phyloP scores from a whole-genome alignment of 2,113 vertebrate genomes.

The Cyprinodon tularosa region DNA sequence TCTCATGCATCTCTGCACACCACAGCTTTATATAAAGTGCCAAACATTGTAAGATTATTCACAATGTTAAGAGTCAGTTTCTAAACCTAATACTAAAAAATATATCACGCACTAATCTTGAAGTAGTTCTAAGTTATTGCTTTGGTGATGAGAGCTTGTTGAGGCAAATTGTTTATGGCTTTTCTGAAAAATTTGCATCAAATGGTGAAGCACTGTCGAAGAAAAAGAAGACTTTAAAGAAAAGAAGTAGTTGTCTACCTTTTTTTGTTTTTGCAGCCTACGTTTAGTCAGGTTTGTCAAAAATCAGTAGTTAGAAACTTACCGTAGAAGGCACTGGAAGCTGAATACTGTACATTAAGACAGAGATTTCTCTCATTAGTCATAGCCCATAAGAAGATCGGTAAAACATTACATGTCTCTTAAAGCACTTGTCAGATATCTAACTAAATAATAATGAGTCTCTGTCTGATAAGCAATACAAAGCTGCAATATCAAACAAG shows the following conservation, averaged over 20 bases:
- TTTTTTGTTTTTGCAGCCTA: neutral
- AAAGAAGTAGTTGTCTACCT: neutral
- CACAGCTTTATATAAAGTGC: neutral
- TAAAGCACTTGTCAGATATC: slow-evolving; percentile 12
- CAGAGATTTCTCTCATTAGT: neutral
- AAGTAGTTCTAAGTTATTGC: no score
- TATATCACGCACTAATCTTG: no score
- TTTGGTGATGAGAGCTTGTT: neutral
- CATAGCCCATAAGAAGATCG: neutral
- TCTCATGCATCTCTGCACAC: slow-evolving; percentile 15
- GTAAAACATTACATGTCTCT: neutral
- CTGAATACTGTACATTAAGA: neutral
- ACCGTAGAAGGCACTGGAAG: neutral
- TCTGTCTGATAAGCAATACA: slow-evolving; percentile 20
- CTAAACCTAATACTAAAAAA: neutral
- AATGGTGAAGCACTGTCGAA: slow-evolving; percentile 4
- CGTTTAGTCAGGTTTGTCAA: slow-evolving; percentile 7
- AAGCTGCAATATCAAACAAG: slow-evolving; percentile 12
- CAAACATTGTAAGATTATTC: neutral
- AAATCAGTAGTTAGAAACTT: neutral
- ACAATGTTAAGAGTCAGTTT: neutral
- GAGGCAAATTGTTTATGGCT: slow-evolving; percentile 12
- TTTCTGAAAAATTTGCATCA: slow-evolving; percentile 35
- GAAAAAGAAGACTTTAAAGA: slow-evolving; percentile 15
- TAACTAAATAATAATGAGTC: slow-evolving; percentile 7